Conservation (phyloP, 2,888 invertebrate species). For the Blastobasis adustella region DNA sequence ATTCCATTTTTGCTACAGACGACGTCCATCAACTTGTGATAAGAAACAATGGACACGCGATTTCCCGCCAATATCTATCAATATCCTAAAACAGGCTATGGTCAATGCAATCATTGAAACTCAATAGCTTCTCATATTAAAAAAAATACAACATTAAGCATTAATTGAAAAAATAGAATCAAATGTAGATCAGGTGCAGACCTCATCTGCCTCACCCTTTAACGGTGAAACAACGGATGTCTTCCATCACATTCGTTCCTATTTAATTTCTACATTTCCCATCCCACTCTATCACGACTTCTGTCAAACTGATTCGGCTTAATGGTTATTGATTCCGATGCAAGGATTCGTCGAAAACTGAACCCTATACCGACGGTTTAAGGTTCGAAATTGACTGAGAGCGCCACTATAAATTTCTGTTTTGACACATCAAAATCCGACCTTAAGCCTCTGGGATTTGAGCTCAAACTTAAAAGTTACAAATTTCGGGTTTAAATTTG, state of each 20-base stretch:
- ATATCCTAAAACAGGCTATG: too few species aligned
- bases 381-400: constrained; percentile 22
- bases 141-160: too few species aligned
- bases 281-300: constrained; percentile 49
- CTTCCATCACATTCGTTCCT: constrained; percentile 35
- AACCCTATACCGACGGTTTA: constrained; percentile 22
- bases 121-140: too few species aligned
- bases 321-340: constrained; percentile 65
- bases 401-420: constrained; percentile 20
- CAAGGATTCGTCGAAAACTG: constrained; percentile 25
- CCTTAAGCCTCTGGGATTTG: constrained; percentile 55
- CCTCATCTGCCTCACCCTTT: constrained; percentile 38
- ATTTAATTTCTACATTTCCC: constrained; percentile 23
- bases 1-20: too few species aligned
- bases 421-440: constrained; percentile 44
- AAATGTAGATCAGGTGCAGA: constrained; percentile 58
- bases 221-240: constrained; percentile 33
- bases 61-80: too few species aligned
- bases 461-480: constrained; percentile 61
- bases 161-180: constrained; percentile 64
- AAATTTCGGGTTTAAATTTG: constrained; percentile 37
- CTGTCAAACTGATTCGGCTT: constrained; percentile 60
- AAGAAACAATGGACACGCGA: too few species aligned
- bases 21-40: too few species aligned
- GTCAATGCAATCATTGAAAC: too few species aligned